These are phyloP conservation scores for Lasioglossum pauxillum DNA, from an alignment of 2,888 invertebrate genomes.

Conservation along the genomic window DNA sequence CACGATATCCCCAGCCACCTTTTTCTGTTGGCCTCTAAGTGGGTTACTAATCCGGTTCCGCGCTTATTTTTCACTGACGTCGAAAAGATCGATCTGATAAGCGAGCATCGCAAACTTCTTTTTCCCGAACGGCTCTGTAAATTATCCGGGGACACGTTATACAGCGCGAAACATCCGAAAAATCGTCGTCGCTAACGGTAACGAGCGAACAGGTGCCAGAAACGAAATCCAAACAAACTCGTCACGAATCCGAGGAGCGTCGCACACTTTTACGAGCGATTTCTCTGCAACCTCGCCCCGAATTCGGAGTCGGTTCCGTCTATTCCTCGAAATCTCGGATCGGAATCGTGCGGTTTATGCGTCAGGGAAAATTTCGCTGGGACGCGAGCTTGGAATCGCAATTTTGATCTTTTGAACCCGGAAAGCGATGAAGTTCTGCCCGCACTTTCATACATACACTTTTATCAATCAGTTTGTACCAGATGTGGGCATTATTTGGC, in stretches of 20 bases:
- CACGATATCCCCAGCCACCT: background rate
- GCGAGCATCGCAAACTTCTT: background rate
- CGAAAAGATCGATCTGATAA: constrained; percentile 33
- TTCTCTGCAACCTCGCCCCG: constrained; percentile 56
- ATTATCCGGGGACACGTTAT: background rate
- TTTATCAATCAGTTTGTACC: background rate
- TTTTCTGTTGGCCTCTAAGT: constrained; percentile 37
- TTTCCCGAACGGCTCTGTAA: background rate
- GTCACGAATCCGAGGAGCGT: constrained; percentile 13
- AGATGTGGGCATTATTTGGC: too few relatives aligned
- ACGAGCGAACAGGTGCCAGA: constrained; percentile 6
- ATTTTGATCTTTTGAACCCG: background rate
- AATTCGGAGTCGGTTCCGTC: constrained; percentile 33
- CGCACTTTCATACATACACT: background rate
- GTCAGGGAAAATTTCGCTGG: constrained; percentile 5
- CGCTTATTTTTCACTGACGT: constrained; percentile 25
- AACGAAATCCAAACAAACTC: constrained; percentile 32
- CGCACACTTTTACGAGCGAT: constrained; percentile 47
- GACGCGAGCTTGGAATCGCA: constrained; percentile 3
- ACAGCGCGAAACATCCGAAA: background rate
- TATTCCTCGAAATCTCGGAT: constrained; percentile 42
- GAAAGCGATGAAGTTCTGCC: background rate
- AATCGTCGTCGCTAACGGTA: constrained; percentile 21
- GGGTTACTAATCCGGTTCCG: constrained; percentile 51
- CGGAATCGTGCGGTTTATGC: background rate